Evolutionary conservation across 2,888 invertebrate genomes (phyloP), one percentile per base, ranked within the genome.

Genomic region (Eurois occulta): DNA sequence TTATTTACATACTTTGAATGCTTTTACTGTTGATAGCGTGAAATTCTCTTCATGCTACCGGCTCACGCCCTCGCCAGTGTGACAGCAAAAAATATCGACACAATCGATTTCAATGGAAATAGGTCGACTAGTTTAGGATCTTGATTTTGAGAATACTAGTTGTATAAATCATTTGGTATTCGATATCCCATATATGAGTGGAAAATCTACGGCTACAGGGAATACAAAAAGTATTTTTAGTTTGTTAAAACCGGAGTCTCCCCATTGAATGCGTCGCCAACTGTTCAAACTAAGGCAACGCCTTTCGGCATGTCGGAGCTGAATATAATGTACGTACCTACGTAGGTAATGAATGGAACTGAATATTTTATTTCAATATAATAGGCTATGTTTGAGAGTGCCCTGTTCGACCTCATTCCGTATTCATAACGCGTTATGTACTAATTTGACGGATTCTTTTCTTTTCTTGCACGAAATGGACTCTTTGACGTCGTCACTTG

Each of bases 331-430:
- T 90, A 91, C 89, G 91, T 94, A 93, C 91, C 91, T 88, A 92
- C 92, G 89, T 91, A 91, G 88, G 92, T 93, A 94, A 94, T 95
- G 95, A 96, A 96, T 96, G 95, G 95, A 92, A 91, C 93, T 92
- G 96, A 96, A 96, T 96, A 96, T 96, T 96, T 96, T 96, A 95
- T 96, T 96, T 94, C 93, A 91, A 94, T 94, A 96, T 95, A 96
- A 95, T 94, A 92, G 94, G 90, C 90, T 90, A 88, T 94, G 93
- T 95, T 95, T 94, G 93, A 93, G 93, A 95, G 94, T 95, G 95
- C 95, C 95, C 95, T 94, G 94, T 95, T 95, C 95, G 95, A 95
- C 96, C 96, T 96, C 96, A 96, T 96, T 96, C 86, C 85, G 94
- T 96, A 96, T 96, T 95, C 96, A 95, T 93, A 93, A 89, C 94